Evolutionary conservation across 2,888 invertebrate species (phyloP), one percentile per base, ranked within the genome.

Genomic region (Dexiosoma caninum): DNA sequence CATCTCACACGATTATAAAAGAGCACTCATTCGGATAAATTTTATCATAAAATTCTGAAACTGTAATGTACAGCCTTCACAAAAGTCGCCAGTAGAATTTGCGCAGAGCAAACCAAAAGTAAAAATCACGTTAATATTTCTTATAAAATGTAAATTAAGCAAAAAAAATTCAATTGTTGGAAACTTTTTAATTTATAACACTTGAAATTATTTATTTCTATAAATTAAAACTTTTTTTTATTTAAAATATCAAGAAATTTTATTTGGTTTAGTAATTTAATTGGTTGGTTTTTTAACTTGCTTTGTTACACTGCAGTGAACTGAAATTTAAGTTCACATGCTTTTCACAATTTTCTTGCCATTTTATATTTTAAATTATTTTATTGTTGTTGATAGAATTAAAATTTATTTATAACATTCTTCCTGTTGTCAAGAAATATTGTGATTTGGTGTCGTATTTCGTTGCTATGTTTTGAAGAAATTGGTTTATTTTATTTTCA

Each of bases 231-330:
- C 23, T 30, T 10, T 21, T 9, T 16, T 14, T 42, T 6, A 42
- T 42, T 14, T 42, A 7, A 42, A 14, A 49, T 27, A 46, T n/a
- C n/a, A n/a, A n/a, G n/a, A n/a, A n/a, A n/a, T n/a, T n/a, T n/a
- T n/a, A n/a, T n/a, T n/a, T n/a, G n/a, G n/a, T n/a, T n/a, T n/a
- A n/a, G n/a, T n/a, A n/a, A n/a, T n/a, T 51, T 51, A 12, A 27
- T 27, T 51, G 9, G 3, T 27, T 1, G 3, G 51, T 27, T 6
- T 27, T 21, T 19, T 21, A 60, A 75, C 75, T 70, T 59, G 70
- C 71, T 76, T 70, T 49, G 70, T 80, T 69, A 76, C 62, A 66
- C 74, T 78, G 77, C 46, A 46, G 64, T 59, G 57, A 69, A 49
- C 72, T 44, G 40, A 67, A 74, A 40, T 19, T 55, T 40, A 44